Conservation (phyloP, 2,888 invertebrate genomes). For the Notodonta ziczac region DNA sequence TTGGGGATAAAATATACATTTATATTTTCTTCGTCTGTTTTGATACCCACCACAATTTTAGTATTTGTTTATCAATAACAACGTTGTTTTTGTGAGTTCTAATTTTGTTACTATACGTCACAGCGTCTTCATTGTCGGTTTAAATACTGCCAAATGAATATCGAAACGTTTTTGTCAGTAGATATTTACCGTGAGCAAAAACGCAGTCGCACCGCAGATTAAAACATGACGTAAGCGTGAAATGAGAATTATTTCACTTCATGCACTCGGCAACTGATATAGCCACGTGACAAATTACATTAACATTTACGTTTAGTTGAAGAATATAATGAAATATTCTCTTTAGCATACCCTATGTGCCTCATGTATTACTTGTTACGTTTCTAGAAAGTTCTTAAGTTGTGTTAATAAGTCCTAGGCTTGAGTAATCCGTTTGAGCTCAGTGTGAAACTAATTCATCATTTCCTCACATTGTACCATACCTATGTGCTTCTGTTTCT, state of each 20-base stretch:
- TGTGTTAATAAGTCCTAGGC: background rate
- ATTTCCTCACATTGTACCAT: conserved; percentile 21
- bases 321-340: too few relatives aligned
- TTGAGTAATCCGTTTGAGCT: background rate
- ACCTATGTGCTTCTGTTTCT: conserved; percentile 19
- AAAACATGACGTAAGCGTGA: conserved; percentile 31
- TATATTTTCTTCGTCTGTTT: background rate
- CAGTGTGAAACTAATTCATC: conserved; percentile 5
- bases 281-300: background rate
- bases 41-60: background rate
- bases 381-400: background rate
- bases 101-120: background rate
- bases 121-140: background rate
- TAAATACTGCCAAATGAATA: background rate
- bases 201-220: conserved; percentile 5
- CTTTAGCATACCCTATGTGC: too few relatives aligned
- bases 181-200: background rate
- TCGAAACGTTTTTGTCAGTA: background rate
- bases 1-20: too few relatives aligned
- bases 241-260: conserved; percentile 21
- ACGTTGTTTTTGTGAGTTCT: background rate
- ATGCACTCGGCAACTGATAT: conserved; percentile 12
- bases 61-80: background rate
- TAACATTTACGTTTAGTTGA: background rate
- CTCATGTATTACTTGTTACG: background rate